A percentile compares a stretch with the other conserved stretches of the same genome.
phyloP scores from a whole-genome alignment of 2,888 invertebrate species.

The Ectemnius cavifrons region DNA sequence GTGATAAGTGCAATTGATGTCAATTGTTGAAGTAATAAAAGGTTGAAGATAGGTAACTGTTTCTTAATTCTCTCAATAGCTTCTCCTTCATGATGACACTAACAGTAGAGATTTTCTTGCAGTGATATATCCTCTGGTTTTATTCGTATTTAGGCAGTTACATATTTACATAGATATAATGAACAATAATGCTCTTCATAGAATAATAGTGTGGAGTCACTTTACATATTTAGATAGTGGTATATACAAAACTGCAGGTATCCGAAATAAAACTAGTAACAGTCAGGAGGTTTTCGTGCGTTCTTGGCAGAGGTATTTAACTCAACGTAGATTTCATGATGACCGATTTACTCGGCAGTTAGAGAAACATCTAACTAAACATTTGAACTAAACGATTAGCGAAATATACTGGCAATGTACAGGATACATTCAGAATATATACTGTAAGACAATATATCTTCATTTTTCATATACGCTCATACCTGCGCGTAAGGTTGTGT shows the following conservation, averaged over 20 bases:
- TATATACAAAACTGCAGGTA: constrained; percentile 69
- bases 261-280: constrained; percentile 43
- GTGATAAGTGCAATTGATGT: not conserved
- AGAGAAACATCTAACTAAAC: constrained; percentile 14
- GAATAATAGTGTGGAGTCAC: constrained; percentile 49
- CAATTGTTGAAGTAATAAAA: constrained; percentile 8
- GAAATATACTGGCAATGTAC: constrained; percentile 50
- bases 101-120: constrained; percentile 31
- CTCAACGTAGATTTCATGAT: constrained; percentile 36
- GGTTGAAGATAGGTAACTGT: no score
- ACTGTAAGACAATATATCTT: constrained; percentile 34
- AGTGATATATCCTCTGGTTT: constrained; percentile 67
- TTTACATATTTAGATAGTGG: constrained; percentile 63
- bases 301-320: constrained; percentile 36
- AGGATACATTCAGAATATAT: constrained; percentile 41
- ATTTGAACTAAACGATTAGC: constrained; percentile 40
- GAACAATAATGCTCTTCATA: constrained; percentile 69
- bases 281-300: constrained; percentile 23
- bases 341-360: constrained; percentile 29
- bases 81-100: no score
- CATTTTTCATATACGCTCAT: constrained; percentile 42
- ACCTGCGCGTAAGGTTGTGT: constrained; percentile 47
- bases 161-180: constrained; percentile 77
- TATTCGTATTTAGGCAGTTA: constrained; percentile 75
- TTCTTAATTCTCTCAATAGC: no score